Evolutionary conservation across 2,797 vertebrate genomes (phyloP).

Genomic region (Acanthis flammea): DNA sequence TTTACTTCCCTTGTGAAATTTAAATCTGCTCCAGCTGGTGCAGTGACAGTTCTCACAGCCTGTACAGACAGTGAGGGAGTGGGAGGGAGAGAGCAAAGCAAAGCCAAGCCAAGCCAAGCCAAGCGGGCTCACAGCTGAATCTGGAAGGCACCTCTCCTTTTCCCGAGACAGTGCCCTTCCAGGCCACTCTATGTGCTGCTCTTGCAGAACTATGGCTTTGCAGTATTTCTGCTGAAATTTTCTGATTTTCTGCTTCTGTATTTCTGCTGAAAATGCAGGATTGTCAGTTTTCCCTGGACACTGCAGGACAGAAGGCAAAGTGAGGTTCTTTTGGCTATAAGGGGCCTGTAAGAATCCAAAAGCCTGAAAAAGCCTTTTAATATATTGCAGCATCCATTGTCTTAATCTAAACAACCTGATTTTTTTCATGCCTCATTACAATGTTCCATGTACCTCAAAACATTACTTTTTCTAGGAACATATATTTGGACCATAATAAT

Average conservation of each 20-base stretch:
- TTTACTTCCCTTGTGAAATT: not conserved
- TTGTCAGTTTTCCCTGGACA: not conserved
- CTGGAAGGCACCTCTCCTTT: not conserved
- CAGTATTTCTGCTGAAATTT: not conserved
- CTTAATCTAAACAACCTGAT: not conserved
- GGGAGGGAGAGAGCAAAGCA: not conserved
- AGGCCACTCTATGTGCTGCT: not conserved
- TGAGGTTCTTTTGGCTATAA: not conserved
- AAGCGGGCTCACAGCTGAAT: not conserved
- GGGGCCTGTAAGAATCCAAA: not conserved
- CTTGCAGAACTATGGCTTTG: not conserved
- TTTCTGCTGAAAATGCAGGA: not conserved
- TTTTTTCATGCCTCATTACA: not conserved
- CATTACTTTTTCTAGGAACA: not conserved
- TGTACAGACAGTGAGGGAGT: not conserved
- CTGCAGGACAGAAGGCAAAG: not conserved
- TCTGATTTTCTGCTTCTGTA: not conserved
- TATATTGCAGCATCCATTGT: not conserved
- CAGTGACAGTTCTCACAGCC: not conserved
- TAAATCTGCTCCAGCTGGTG: conserved; percentile 7
- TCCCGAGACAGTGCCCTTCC: not conserved
- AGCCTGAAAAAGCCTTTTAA: not conserved
- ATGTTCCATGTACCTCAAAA: not conserved
- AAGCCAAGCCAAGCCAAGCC: not conserved
- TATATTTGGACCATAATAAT: not conserved